Evolutionary conservation across 1,140 invertebrate genomes (phyloP).

Genomic region (Leptinotarsa defecta): DNA sequence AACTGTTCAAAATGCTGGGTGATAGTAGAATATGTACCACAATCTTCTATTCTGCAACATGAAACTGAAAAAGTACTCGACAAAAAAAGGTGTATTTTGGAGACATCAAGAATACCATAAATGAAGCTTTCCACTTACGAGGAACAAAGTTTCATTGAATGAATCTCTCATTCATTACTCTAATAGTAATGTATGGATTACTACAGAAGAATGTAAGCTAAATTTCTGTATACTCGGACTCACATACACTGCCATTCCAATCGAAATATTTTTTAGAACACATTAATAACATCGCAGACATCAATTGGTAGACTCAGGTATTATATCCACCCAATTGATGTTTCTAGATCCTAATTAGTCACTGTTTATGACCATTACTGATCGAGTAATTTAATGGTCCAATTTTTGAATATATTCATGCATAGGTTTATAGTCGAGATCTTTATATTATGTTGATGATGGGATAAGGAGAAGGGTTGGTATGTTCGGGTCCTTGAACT

Average conservation of each 20-base stretch:
- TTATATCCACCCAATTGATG: neutral
- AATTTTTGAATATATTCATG: neutral
- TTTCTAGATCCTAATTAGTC: neutral
- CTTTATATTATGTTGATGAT: neutral
- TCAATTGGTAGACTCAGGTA: slow-evolving; percentile 6
- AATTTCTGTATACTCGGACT: too few species aligned
- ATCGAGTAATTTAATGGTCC: neutral
- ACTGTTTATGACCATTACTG: neutral
- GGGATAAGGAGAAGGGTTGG: neutral
- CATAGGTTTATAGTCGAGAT: neutral
- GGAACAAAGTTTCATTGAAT: too few species aligned
- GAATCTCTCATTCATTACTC: too few species aligned
- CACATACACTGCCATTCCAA: neutral
- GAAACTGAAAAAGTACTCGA: too few species aligned
- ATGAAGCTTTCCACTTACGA: too few species aligned
- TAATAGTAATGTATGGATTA: too few species aligned
- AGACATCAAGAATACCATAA: too few species aligned
- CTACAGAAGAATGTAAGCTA: too few species aligned
- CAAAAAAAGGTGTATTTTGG: too few species aligned
- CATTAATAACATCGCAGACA: neutral
- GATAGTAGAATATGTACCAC: too few species aligned
- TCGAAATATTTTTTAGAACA: neutral
- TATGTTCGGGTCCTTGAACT: neutral
- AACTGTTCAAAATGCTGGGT: too few species aligned
- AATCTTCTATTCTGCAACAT: too few species aligned